These are phyloP conservation scores for Tribolium madens DNA, from an alignment of 1,140 invertebrate species.

Conservation along the genomic window DNA sequence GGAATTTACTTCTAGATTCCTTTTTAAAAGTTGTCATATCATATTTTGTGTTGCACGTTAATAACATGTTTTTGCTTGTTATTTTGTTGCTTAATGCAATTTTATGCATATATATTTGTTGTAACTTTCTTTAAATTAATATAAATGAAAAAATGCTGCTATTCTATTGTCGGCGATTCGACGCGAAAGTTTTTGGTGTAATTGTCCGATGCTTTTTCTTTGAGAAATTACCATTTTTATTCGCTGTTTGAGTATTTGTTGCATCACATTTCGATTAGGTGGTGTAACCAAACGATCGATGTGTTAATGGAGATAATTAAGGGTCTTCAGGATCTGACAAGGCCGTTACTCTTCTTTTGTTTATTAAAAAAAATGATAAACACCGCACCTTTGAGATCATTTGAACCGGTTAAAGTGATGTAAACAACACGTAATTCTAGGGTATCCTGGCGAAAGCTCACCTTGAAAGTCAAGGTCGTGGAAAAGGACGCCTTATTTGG, in stretches of 20 bases:
- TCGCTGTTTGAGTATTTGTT: too few relatives aligned
- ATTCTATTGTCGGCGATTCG: conserved; percentile 6
- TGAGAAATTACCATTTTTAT: background rate
- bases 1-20: background rate
- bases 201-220: background rate
- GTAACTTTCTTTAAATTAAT: too few relatives aligned
- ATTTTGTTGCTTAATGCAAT: background rate
- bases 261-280: background rate
- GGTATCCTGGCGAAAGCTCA: conserved; percentile 30
- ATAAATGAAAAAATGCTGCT: conserved; percentile 8
- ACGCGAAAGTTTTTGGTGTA: conserved; percentile 2
- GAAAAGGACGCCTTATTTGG: conserved; percentile 25
- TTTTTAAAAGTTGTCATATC: background rate
- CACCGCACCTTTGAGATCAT: background rate
- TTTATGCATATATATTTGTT: background rate
- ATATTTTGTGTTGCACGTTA: background rate
- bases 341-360: conserved; percentile 11
- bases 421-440: conserved; percentile 22
- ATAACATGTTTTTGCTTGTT: background rate
- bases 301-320: background rate
- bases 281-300: background rate
- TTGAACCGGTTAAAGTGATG: conserved; percentile 31
- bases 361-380: background rate
- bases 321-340: background rate
- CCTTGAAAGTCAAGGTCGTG: conserved; percentile 34